Percentiles rank a stretch among this genome's conserved stretches.
Conservation (phyloP, 1,140 invertebrate species). For the Ganaspis sp. region DNA sequence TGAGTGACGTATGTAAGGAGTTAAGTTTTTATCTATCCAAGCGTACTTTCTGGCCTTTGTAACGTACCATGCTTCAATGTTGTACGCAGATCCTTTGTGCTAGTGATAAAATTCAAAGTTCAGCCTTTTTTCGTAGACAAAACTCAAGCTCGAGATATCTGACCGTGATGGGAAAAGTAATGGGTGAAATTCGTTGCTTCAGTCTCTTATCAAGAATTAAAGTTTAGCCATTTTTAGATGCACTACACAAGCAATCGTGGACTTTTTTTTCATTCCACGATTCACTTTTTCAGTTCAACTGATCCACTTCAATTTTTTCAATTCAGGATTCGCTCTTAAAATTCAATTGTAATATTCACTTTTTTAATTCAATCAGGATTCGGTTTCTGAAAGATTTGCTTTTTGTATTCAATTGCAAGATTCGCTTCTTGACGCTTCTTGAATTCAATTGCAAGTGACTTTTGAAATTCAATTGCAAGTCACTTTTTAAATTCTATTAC, state of each 20-base stretch:
- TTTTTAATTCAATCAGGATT: too few species aligned
- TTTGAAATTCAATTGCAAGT: too few species aligned
- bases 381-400: too few species aligned
- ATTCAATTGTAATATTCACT: too few species aligned
- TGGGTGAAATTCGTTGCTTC: conserved; percentile 1
- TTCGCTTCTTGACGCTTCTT: too few species aligned
- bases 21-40: conserved; percentile 27
- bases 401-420: too few species aligned
- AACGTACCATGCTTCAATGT: conserved; percentile 6
- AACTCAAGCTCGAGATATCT: background rate
- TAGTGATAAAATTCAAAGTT: conserved; percentile 29
- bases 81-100: conserved; percentile 2
- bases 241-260: too few species aligned
- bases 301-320: too few species aligned
- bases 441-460: too few species aligned
- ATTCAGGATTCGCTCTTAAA: too few species aligned
- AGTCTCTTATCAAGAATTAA: background rate
- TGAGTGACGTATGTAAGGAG: conserved; percentile 28
- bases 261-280: background rate
- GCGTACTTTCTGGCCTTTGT: conserved; percentile 22
- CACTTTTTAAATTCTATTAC: background rate
- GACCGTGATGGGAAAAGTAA: conserved; percentile 14
- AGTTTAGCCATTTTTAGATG: background rate
- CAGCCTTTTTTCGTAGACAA: conserved; percentile 1
- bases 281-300: background rate